These are phyloP conservation scores for Sarcophaga variegata DNA, from an alignment of 2,888 invertebrate species.

Conservation along the genomic window DNA sequence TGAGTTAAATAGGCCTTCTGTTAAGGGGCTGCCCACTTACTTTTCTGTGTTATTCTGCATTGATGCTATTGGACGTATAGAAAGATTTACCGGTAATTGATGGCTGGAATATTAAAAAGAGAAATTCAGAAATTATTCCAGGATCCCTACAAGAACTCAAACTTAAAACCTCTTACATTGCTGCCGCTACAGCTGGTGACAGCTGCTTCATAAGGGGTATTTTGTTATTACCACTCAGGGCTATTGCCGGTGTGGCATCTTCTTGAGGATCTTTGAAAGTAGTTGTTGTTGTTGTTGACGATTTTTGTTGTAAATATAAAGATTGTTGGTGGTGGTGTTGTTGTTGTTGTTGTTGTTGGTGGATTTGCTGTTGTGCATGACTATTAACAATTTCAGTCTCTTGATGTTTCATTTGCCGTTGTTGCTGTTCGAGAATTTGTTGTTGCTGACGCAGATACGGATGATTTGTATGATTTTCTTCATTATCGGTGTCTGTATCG, in stretches of 20 bases:
- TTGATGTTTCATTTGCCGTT: slow-evolving; percentile 60
- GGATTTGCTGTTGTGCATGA: slow-evolving; percentile 45
- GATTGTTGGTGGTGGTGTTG: slow-evolving; percentile 48
- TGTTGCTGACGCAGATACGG: slow-evolving; percentile 62
- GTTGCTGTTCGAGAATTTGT: slow-evolving; percentile 59
- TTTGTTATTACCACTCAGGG: slow-evolving; percentile 37
- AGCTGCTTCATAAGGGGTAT: slow-evolving; percentile 74
- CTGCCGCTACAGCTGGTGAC: slow-evolving; percentile 73
- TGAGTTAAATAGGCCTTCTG: too few species aligned
- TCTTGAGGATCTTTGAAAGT: slow-evolving; percentile 20
- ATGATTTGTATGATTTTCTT: slow-evolving; percentile 60
- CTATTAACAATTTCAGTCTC: slow-evolving; percentile 63
- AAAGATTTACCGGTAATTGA: slow-evolving; percentile 79
- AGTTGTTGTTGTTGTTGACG: slow-evolving; percentile 17
- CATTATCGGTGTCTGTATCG: slow-evolving; percentile 66
- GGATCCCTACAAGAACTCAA: neutral
- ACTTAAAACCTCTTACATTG: slow-evolving; percentile 67
- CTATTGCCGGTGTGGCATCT: slow-evolving; percentile 15
- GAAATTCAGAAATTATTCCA: neutral
- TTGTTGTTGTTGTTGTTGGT: neutral
- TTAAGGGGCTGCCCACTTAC: slow-evolving; percentile 69
- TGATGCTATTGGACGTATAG: slow-evolving; percentile 77
- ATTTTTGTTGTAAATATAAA: slow-evolving; percentile 56
- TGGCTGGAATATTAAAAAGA: slow-evolving; percentile 71
- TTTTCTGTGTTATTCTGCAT: slow-evolving; percentile 75